Conservation (phyloP, 1,140 invertebrate species). For the Euura saliciscinereae region DNA sequence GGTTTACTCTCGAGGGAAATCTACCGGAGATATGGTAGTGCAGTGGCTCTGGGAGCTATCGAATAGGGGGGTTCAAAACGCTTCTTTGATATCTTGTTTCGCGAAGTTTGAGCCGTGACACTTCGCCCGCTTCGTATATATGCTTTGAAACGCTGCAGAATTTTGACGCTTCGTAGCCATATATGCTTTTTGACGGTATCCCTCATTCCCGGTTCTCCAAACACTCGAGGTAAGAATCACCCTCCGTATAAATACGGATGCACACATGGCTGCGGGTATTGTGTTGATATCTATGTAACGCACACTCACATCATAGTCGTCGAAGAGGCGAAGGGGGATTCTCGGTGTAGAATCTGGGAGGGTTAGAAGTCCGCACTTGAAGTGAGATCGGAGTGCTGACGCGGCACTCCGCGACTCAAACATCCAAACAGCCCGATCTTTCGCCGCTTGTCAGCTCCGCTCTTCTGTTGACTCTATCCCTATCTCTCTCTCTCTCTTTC, state of each 20-base stretch:
- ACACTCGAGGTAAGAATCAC: conserved; percentile 13
- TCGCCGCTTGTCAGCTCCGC: conserved; percentile 49
- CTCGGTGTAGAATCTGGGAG: neutral
- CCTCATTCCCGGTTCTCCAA: conserved; percentile 14
- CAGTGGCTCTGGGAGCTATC: neutral
- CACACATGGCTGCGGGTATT: neutral
- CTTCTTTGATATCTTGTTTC: conserved; percentile 4
- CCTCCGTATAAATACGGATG: too few relatives aligned
- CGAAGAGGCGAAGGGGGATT: neutral
- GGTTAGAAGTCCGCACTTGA: neutral
- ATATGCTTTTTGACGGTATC: neutral
- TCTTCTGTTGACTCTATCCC: conserved; percentile 16
- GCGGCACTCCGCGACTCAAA: conserved; percentile 56
- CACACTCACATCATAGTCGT: neutral
- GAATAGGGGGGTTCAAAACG: neutral
- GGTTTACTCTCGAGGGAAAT: conserved; percentile 13
- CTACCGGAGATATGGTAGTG: neutral
- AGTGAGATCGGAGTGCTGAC: conserved; percentile 46
- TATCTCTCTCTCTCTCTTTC: conserved; percentile 14
- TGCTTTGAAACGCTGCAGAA: neutral
- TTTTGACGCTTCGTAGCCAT: neutral
- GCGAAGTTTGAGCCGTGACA: neutral
- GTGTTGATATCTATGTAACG: neutral
- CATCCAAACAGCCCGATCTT: conserved; percentile 60
- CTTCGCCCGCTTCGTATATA: neutral